Conservation (phyloP, 2,113 vertebrate species). For the Megalops atlanticus region DNA sequence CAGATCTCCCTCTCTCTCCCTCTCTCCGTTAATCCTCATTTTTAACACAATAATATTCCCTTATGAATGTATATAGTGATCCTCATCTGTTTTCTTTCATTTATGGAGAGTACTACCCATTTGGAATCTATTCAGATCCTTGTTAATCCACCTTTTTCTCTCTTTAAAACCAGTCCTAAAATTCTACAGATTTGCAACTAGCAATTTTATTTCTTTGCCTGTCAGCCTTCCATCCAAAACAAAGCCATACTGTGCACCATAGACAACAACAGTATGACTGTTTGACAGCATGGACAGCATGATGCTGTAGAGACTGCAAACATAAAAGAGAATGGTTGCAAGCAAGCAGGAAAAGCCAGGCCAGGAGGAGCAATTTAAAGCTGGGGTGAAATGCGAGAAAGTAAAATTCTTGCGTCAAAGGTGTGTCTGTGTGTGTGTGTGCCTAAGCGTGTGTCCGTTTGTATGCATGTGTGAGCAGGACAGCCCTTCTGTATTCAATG, state of each 20-base stretch:
- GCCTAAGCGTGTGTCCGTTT: not conserved
- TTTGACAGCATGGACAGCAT: too few relatives aligned
- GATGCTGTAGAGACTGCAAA: not conserved
- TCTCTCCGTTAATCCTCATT: too few relatives aligned
- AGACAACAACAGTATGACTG: too few relatives aligned
- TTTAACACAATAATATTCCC: not conserved
- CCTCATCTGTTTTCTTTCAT: not conserved
- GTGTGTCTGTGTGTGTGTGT: too few relatives aligned
- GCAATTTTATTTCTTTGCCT: not conserved
- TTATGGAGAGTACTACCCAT: too few relatives aligned
- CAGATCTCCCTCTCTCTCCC: not conserved
- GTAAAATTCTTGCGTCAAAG: not conserved
- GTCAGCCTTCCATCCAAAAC: not conserved
- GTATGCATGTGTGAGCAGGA: not conserved
- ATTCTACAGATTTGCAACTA: too few relatives aligned
- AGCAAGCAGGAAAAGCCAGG: not conserved
- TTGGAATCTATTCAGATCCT: too few relatives aligned
- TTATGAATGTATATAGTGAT: not conserved
- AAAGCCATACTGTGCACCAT: not conserved
- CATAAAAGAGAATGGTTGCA: not conserved
- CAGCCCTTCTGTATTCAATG: constrained; percentile 49
- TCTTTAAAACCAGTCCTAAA: too few relatives aligned
- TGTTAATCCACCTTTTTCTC: too few relatives aligned
- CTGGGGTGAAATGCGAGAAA: not conserved
- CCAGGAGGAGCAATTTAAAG: too few relatives aligned